Base-by-base conservation (phyloP, 2,113 vertebrate species). In the Gymnogyps californianus region DNA sequence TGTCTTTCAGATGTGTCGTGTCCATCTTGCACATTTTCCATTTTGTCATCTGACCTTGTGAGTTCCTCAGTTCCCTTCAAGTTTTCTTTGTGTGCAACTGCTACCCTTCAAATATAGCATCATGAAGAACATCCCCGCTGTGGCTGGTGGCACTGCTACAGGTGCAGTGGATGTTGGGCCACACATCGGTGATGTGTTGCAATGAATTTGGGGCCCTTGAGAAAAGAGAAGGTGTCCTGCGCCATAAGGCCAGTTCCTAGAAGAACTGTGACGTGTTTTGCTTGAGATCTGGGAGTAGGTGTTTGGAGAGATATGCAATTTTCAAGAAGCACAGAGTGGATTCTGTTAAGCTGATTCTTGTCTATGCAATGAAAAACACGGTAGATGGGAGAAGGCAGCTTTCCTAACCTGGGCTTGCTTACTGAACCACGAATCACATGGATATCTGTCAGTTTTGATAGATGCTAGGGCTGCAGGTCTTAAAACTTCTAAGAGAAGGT, bases 101-200 rank as follows among this genome's bases (percentile, higher is more conserved):
- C 52, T 51, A 0, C 46, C 14, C 15, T 61, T 47, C 20, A 69
- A 7, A 32, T 29, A 3, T 15, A 62, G 8, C 54, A 24, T 29
- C 13, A 2, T 15, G 55, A 44, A 57, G 75, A 69, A 9, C 57
- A 20, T 76, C 36, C 49, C 34, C 71, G 5, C 34, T 0, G 0
- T 24, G 52, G 47, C 61, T 51, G 79, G 11, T 64, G 76, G 42
- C 71, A 16, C 34, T 49, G 59, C 61, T 40, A 19, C 36, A 44
- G 14, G 2, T 11, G 15, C 44, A 16, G 61, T 9, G 34, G 36
- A 6, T 52, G 16, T 34, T 49, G 61, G 38, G 57, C 66, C 54
- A 59, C 25, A 4, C 1, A 0, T 22, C 2, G 0, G 31, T 44
- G 13, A 29, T 42, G 25, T 4, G 38, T 22, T 78, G 55, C 59